Percentiles rank a stretch among this genome's conserved stretches.
Conservation (phyloP, 2,888 invertebrate genomes). For the Dolomedes plantarius region DNA sequence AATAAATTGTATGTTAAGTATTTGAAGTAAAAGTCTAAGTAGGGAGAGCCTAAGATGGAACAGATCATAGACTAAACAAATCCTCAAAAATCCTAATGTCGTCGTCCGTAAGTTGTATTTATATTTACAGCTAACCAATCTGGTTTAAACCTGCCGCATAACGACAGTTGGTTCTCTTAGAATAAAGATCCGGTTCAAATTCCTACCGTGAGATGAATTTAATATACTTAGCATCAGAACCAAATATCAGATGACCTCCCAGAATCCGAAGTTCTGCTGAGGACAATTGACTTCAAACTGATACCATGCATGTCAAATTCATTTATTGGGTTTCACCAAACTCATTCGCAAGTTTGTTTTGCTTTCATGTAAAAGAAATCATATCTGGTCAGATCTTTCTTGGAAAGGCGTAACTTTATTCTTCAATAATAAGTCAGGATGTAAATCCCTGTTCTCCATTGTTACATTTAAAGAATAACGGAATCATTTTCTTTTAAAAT, state of each 20-base stretch:
- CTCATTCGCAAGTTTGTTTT: conserved; percentile 26
- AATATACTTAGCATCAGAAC: not conserved
- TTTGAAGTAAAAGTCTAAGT: conserved; percentile 66
- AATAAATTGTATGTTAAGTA: conserved; percentile 51
- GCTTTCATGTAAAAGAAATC: conserved; percentile 27
- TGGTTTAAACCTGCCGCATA: not conserved
- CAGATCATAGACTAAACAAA: conserved; percentile 62
- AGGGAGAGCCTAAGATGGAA: conserved; percentile 56
- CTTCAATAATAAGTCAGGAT: not conserved
- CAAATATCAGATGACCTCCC: not conserved
- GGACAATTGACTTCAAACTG: not conserved
- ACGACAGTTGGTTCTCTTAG: not conserved
- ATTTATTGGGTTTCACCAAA: not conserved
- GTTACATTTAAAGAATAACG: not conserved
- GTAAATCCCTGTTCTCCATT: too few relatives aligned
- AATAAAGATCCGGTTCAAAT: not conserved
- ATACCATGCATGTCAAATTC: not conserved
- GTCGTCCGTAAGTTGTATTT: conserved; percentile 47
- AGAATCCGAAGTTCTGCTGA: not conserved
- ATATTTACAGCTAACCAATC: conserved; percentile 69
- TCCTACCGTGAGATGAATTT: not conserved
- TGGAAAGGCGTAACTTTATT: not conserved
- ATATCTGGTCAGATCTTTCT: conserved; percentile 28
- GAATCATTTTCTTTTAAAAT: not conserved
- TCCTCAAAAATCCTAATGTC: conserved; percentile 57